A percentile compares a stretch with the other conserved stretches of the same genome.
Conservation (phyloP, 2,888 invertebrate species). For the Chirona hameri region DNA sequence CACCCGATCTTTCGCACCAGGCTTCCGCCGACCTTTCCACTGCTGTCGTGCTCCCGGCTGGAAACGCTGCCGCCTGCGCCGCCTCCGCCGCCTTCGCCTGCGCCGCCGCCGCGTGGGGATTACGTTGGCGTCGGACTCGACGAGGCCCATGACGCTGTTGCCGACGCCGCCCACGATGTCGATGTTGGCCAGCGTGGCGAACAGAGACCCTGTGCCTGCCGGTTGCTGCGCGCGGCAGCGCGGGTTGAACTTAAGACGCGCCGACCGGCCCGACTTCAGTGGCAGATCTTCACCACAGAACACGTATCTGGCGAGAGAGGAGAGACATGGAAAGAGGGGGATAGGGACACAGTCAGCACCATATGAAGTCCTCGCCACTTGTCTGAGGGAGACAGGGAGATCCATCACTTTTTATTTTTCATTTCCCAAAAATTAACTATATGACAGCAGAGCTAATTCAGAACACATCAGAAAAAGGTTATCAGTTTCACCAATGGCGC, state of each 20-base stretch:
- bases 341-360: too few relatives aligned
- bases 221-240: neutral
- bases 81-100: neutral
- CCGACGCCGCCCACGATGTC: neutral
- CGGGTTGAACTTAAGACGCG: neutral
- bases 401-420: too few relatives aligned
- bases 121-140: neutral
- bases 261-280: neutral
- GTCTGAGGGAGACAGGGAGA: too few relatives aligned
- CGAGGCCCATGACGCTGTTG: neutral
- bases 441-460: too few relatives aligned
- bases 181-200: neutral
- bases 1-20: too few relatives aligned
- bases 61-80: neutral
- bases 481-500: too few relatives aligned
- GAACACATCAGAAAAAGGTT: too few relatives aligned
- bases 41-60: too few relatives aligned
- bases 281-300: neutral
- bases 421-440: too few relatives aligned
- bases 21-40: too few relatives aligned
- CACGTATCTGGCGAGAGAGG: neutral
- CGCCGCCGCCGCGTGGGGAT: slow-evolving; percentile 4
- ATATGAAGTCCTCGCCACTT: too few relatives aligned
- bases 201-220: neutral
- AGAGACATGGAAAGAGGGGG: too few relatives aligned